Conservation (phyloP, 1,140 invertebrate genomes). For the Drosophila micromelanica region DNA sequence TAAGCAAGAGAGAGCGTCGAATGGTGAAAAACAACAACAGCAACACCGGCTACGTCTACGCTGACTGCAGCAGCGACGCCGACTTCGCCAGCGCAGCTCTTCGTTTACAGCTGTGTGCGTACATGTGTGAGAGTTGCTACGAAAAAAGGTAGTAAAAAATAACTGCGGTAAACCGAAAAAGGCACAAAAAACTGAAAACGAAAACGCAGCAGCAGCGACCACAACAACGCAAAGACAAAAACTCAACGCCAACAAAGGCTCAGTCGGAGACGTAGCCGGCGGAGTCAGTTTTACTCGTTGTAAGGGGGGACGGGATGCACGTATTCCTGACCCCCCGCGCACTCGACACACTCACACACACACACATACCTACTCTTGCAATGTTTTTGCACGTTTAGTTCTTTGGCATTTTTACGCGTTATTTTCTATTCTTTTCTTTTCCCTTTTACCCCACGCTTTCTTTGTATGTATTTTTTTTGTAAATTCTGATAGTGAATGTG, state of each 20-base stretch:
- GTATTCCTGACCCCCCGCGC: neutral
- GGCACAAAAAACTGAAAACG: slow-evolving; percentile 71
- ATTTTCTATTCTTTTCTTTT: slow-evolving; percentile 21
- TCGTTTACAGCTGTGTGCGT: slow-evolving; percentile 43
- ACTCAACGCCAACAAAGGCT: slow-evolving; percentile 46
- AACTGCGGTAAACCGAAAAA: slow-evolving; percentile 82
- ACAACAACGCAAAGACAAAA: slow-evolving; percentile 68
- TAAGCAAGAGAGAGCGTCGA: slow-evolving; percentile 16
- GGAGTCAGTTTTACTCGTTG: slow-evolving; percentile 2
- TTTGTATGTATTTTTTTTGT: neutral
- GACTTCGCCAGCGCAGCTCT: slow-evolving; percentile 34
- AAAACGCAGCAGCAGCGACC: slow-evolving; percentile 67
- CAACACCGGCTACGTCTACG: slow-evolving; percentile 46
- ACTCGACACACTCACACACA: neutral
- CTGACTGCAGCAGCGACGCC: slow-evolving; percentile 39
- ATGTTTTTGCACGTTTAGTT: slow-evolving; percentile 47
- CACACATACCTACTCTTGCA: neutral
- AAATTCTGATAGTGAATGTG: slow-evolving; percentile 48
- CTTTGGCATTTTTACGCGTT: slow-evolving; percentile 51
- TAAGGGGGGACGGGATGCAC: neutral
- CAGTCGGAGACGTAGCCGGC: slow-evolving; percentile 27
- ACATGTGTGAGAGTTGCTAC: slow-evolving; percentile 57
- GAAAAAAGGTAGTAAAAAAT: slow-evolving; percentile 82
- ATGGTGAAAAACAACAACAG: slow-evolving; percentile 44
- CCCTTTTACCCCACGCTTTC: slow-evolving; percentile 22